Base-by-base conservation (phyloP, 2,888 invertebrate species). In the Zonitis immaculata region DNA sequence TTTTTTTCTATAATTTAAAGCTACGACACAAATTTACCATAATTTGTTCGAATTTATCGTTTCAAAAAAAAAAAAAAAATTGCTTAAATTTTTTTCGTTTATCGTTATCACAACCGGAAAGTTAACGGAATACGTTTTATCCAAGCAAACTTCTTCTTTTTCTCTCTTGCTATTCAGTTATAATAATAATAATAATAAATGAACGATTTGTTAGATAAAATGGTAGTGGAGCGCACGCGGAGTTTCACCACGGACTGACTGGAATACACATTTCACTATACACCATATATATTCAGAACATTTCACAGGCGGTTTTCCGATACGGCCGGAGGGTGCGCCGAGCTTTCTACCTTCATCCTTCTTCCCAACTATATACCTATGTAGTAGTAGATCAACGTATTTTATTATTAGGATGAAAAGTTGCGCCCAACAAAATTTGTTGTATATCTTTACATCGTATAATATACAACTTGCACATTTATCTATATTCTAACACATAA, bases 231-330 rank as follows among this genome's bases (percentile, higher is more conserved):
- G 35, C 18, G 9, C 54, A 46, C 45, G 26, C 61, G 56, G 49
- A 59, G 60, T 61, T 62, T 47, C 57, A 52, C 56, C 61, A 61
- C 62, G 52, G 42, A 65, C 65, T 65, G 57, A 62, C 45, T 35
- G 9, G 18, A 35, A 35, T 35, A 35, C 35, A 35, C 35, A 35
- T 35, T 35, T 35, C 35, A 9, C 35, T 35, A 35, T n/a, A n/a
- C n/a, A n/a, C n/a, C n/a, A n/a, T n/a, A n/a, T 35, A 35, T 35
- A 32, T 14, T 14, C 6, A 32, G 12, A 30, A 32, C 32, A 32
- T 18, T 35, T 35, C 11, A 35, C 35, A 35, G 35, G 35, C 35
- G 56, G 52, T 56, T 56, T 56, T 56, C 56, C 56, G 56, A 52
- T 52, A 52, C 50, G 52, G 48, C 56, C 56, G 52, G 52, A 56